Conservation (phyloP, 2,113 vertebrate species). For the Mormyrus iriodes region DNA sequence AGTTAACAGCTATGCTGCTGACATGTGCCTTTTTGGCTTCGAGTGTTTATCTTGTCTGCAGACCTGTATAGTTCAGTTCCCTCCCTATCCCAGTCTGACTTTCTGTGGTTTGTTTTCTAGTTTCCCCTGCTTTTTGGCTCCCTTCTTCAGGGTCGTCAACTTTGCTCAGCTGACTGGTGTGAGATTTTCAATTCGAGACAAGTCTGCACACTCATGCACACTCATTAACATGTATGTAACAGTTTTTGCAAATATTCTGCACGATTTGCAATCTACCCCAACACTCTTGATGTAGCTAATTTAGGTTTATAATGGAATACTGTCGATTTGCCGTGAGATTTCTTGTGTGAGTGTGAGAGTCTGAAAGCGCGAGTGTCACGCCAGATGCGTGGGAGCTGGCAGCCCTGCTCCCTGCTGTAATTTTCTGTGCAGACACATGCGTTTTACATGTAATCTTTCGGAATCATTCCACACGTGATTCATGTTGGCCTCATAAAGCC, state of each 20-base stretch:
- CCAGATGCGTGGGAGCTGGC: not conserved
- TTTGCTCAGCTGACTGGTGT: not conserved
- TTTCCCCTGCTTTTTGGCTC: not conserved
- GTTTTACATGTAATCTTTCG: not conserved
- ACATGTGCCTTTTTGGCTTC: not conserved
- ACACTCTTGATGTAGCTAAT: not conserved
- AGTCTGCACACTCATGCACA: not conserved
- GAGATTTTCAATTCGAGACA: not conserved
- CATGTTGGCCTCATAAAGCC: not conserved
- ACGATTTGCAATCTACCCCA: not conserved
- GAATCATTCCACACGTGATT: not conserved
- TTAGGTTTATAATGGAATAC: not conserved
- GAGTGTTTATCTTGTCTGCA: not conserved
- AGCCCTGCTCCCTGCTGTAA: not conserved
- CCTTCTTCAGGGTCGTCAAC: not conserved
- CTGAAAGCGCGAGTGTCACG: not conserved
- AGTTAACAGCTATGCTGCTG: not conserved
- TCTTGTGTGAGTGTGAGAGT: not conserved
- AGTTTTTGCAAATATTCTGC: not conserved
- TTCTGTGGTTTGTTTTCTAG: not conserved
- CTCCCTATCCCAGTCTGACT: not conserved
- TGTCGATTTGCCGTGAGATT: not conserved
- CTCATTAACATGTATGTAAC: not conserved
- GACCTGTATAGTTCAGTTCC: not conserved
- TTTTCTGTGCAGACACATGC: not conserved